A percentile compares a stretch with the other conserved stretches of the same genome.
phyloP scores from a whole-genome alignment of 1,140 invertebrate genomes.

The Brachionus rotundiformis region DNA sequence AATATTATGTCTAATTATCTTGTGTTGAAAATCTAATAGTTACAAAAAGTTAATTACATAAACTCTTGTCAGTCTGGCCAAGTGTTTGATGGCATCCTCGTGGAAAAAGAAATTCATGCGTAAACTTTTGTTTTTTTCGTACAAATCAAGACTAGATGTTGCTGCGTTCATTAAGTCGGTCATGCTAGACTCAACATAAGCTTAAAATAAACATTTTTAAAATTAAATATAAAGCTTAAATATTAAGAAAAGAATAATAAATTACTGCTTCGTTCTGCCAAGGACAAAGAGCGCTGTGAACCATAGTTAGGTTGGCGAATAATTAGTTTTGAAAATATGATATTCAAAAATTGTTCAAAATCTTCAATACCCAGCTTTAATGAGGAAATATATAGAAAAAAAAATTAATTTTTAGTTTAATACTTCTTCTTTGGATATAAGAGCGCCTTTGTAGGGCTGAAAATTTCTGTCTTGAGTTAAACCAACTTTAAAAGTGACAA shows the following conservation, averaged over 20 bases:
- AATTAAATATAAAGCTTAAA: too few species aligned
- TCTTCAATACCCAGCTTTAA: background rate
- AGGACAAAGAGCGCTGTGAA: background rate
- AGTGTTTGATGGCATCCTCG: slow-evolving; percentile 59
- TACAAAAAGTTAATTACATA: slow-evolving; percentile 57
- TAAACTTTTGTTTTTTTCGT: slow-evolving; percentile 59
- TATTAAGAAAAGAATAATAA: background rate
- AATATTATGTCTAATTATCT: too few species aligned
- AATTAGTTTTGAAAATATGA: slow-evolving; percentile 29
- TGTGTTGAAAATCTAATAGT: too few species aligned
- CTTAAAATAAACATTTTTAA: slow-evolving; percentile 55
- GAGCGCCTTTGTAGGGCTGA: slow-evolving; percentile 59
- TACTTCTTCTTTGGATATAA: slow-evolving; percentile 61
- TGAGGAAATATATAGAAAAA: background rate
- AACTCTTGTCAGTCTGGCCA: slow-evolving; percentile 60
- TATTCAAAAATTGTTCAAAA: slow-evolving; percentile 12
- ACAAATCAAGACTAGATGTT: slow-evolving; percentile 57
- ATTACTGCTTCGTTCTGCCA: slow-evolving; percentile 22
- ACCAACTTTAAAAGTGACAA: slow-evolving; percentile 61
- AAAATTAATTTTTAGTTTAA: background rate
- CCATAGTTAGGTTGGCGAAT: slow-evolving; percentile 27
- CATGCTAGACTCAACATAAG: slow-evolving; percentile 58
- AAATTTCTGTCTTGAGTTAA: slow-evolving; percentile 59
- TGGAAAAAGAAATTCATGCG: slow-evolving; percentile 61
- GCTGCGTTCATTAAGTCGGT: slow-evolving; percentile 57